Evolutionary conservation across 2,797 vertebrate species (phyloP).

Genomic region (Crenuchus spilurus): DNA sequence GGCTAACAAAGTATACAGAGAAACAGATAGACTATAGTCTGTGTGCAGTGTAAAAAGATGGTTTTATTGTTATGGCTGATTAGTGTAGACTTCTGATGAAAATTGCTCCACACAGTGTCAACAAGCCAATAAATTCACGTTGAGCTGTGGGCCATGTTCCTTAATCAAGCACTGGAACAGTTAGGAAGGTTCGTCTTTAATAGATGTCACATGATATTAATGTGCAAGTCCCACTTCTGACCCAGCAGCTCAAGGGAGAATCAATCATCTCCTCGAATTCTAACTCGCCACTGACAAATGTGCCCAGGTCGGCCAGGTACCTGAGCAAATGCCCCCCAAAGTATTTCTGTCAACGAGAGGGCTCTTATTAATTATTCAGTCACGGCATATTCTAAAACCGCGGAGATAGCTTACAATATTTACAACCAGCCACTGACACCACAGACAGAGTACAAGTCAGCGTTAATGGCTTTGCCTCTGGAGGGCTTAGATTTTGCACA

Average conservation of each 20-base stretch:
- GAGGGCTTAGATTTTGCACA: conserved; percentile 49
- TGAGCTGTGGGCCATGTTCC: neutral
- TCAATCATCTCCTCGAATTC: conserved; percentile 69
- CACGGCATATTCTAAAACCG: conserved; percentile 62
- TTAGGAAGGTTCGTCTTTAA: conserved; percentile 70
- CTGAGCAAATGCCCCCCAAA: conserved; percentile 75
- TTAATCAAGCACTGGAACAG: conserved; percentile 11
- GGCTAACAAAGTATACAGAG: too few species aligned
- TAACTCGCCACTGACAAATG: conserved; percentile 73
- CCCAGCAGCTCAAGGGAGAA: conserved; percentile 66
- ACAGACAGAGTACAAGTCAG: conserved; percentile 52
- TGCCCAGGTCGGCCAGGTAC: conserved; percentile 68
- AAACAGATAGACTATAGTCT: too few species aligned
- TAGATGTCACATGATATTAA: conserved; percentile 74
- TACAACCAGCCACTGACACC: conserved; percentile 58
- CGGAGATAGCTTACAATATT: conserved; percentile 71
- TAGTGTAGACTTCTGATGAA: too few species aligned
- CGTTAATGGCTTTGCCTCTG: conserved; percentile 56
- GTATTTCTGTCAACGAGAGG: conserved; percentile 75
- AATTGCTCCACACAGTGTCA: neutral
- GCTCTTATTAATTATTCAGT: conserved; percentile 80
- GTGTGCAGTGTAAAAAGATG: too few species aligned
- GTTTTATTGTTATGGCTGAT: too few species aligned
- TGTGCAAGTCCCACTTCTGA: conserved; percentile 65
- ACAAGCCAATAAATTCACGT: neutral